Conservation (phyloP, 1,140 invertebrate species). For the Orchestia grillus region DNA sequence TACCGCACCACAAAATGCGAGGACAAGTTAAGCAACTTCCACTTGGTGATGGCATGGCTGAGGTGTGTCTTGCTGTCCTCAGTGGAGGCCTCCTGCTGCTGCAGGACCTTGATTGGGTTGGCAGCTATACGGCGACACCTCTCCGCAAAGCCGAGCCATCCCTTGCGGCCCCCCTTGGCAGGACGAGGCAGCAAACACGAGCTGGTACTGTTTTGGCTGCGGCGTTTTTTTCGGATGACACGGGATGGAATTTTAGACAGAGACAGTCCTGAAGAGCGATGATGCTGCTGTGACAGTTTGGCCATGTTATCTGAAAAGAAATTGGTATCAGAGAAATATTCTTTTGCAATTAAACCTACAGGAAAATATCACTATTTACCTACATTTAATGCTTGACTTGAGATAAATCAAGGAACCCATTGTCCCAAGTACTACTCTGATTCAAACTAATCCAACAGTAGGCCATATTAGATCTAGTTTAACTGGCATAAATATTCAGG, state of each 20-base stretch:
- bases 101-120: conserved; percentile 11
- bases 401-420: no score
- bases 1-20: conserved; percentile 2
- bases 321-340: no score
- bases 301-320: not conserved
- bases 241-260: not conserved
- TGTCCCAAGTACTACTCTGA: no score
- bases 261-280: not conserved
- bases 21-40: conserved; percentile 26
- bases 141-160: conserved; percentile 41
- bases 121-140: conserved; percentile 1
- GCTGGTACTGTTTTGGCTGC: not conserved
- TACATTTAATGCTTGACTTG: no score
- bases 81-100: not conserved
- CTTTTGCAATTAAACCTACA: no score
- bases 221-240: not conserved
- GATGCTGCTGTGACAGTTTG: not conserved
- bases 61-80: conserved; percentile 19
- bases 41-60: conserved; percentile 42
- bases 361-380: no score
- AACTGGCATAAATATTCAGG: no score
- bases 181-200: conserved; percentile 18
- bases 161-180: conserved; percentile 20
- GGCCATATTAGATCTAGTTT: no score
- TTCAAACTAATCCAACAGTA: no score